A percentile compares a stretch with the other conserved stretches of the same genome.
Evolutionary conservation across 2,113 vertebrate genomes (phyloP).

Genomic region (Montifringilla adamsi): DNA sequence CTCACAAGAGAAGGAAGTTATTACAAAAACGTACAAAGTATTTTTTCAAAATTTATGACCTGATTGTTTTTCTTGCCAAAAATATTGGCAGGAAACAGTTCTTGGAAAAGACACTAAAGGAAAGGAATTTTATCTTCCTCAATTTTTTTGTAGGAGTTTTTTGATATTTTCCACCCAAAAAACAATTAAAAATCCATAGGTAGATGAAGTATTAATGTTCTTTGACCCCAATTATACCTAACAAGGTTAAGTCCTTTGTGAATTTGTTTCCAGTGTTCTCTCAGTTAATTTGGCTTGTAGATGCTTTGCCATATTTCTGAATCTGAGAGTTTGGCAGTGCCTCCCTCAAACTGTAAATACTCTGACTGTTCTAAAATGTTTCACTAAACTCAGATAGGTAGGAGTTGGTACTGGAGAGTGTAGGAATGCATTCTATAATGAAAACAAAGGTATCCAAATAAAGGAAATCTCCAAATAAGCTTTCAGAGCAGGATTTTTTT

Average conservation of each 20-base stretch:
- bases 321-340: not conserved
- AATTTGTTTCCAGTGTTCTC: not conserved
- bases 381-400: not conserved
- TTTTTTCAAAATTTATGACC: not conserved
- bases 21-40: not conserved
- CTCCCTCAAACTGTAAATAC: not conserved
- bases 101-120: not conserved
- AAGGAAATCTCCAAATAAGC: slow-evolving; percentile 1
- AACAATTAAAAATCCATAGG: not conserved
- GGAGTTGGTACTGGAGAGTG: not conserved
- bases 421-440: not conserved
- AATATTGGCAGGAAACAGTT: not conserved
- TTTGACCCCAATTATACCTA: not conserved
- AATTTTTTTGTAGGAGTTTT: not conserved
- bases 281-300: not conserved
- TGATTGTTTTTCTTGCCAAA: not conserved
- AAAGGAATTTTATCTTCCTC: not conserved
- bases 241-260: not conserved
- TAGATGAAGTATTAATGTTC: not conserved
- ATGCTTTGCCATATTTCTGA: not conserved
- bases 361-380: not conserved
- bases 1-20: not conserved
- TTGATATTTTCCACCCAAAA: not conserved
- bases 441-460: not conserved
- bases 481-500: slow-evolving; percentile 1